Conservation (phyloP, 2,797 vertebrate genomes). For the Xiphorhynchus erythropygius region DNA sequence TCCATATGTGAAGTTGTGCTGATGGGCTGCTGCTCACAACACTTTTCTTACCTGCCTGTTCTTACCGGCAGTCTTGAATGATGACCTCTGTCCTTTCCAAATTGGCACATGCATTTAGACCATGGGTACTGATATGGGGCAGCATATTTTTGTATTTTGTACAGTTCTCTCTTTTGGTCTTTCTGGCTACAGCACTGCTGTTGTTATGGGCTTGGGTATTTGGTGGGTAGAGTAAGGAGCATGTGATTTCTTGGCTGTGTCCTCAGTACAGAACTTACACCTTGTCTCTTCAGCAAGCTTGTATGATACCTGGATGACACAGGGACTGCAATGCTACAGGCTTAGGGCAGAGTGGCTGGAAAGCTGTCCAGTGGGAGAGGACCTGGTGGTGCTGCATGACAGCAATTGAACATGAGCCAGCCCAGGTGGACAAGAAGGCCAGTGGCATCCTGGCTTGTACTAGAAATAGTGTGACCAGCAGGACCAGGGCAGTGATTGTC, state of each 20-base stretch:
- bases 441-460: not conserved
- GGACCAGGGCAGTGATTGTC: not conserved
- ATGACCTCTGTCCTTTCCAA: not conserved
- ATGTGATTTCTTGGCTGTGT: not conserved
- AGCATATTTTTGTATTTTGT: not conserved
- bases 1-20: not conserved
- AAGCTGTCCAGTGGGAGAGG: not conserved
- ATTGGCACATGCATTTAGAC: fast-evolving
- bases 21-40: not conserved
- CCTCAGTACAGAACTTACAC: not conserved
- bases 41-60: not conserved
- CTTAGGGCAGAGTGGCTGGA: not conserved
- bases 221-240: not conserved
- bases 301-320: not conserved
- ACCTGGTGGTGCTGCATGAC: fast-evolving
- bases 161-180: not conserved
- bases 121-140: fast-evolving
- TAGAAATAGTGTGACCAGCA: not conserved
- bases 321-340: not conserved
- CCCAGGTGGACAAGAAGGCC: not conserved
- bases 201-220: not conserved
- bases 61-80: not conserved
- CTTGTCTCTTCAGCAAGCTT: not conserved
- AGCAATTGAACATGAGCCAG: not conserved
- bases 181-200: not conserved